Percentiles rank a stretch among this genome's conserved stretches.
These are phyloP conservation scores for Cherax destructor DNA, from an alignment of 1,140 invertebrate genomes.

Conservation along the genomic window DNA sequence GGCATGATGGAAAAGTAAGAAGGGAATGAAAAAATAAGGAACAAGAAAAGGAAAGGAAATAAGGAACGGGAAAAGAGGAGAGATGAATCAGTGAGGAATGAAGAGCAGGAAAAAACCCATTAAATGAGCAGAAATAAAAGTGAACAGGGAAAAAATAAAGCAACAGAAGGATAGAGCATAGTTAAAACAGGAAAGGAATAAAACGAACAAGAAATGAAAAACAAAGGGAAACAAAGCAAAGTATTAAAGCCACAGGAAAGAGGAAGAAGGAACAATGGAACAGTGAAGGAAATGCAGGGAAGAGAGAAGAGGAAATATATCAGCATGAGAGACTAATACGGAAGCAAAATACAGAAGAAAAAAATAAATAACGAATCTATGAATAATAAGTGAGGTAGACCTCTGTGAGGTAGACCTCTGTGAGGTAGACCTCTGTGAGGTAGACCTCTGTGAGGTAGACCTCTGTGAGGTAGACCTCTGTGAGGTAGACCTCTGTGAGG, in stretches of 20 bases:
- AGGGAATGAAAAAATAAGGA: not conserved
- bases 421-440: too few species aligned
- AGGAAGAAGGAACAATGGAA: too few species aligned
- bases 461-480: too few species aligned
- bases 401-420: too few species aligned
- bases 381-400: not conserved
- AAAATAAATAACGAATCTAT: not conserved
- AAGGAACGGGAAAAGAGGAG: not conserved
- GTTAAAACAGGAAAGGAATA: not conserved
- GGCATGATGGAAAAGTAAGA: not conserved
- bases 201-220: not conserved
- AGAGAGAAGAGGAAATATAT: too few species aligned
- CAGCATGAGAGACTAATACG: too few species aligned
- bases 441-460: too few species aligned
- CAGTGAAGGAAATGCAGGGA: too few species aligned
- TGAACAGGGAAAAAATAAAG: not conserved
- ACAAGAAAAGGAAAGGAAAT: not conserved
- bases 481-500: too few species aligned
- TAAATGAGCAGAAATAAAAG: not conserved
- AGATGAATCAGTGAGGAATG: constrained; percentile 1
- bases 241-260: too few species aligned
- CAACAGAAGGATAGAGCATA: too few species aligned
- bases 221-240: not conserved
- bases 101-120: not conserved
- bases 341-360: not conserved